A percentile compares a stretch with the other conserved stretches of the same genome.
These are phyloP conservation scores for Temnothorax ravouxi DNA, from an alignment of 2,888 invertebrate species.

Conservation along the genomic window DNA sequence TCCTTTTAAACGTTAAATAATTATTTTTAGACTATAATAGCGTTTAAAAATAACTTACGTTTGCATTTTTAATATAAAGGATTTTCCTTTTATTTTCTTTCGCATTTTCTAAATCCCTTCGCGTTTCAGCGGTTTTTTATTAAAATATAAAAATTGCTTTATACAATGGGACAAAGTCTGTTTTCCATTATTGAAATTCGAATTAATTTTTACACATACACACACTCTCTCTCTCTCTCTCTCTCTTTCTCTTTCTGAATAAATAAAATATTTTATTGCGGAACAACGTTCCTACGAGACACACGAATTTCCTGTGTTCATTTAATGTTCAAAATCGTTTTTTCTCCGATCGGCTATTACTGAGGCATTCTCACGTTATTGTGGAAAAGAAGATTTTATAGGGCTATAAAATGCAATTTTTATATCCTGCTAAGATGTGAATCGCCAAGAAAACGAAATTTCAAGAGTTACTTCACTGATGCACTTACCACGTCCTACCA, in stretches of 20 bases:
- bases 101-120: constrained; percentile 13
- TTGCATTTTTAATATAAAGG: neutral
- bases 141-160: constrained; percentile 35
- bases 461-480: constrained; percentile 1
- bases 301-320: constrained; percentile 6
- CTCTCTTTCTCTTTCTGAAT: constrained; percentile 11
- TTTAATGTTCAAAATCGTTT: constrained; percentile 19
- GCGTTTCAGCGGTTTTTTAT: constrained; percentile 27
- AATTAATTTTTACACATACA: constrained; percentile 24
- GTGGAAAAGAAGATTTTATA: constrained; percentile 32
- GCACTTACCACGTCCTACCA: neutral
- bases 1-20: neutral
- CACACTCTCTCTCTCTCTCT: neutral
- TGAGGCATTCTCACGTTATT: constrained; percentile 12
- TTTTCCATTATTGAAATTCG: constrained; percentile 38
- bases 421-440: constrained; percentile 23
- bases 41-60: neutral
- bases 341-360: constrained; percentile 10
- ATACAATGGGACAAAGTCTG: constrained; percentile 3
- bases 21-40: constrained; percentile 6
- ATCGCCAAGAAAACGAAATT: constrained; percentile 37
- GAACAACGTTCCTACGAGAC: constrained; percentile 2
- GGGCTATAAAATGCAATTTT: constrained; percentile 45
- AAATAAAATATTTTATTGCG: constrained; percentile 43
- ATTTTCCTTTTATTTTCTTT: neutral